Conservation (phyloP, 2,113 vertebrate genomes). For the Ictalurus punctatus region DNA sequence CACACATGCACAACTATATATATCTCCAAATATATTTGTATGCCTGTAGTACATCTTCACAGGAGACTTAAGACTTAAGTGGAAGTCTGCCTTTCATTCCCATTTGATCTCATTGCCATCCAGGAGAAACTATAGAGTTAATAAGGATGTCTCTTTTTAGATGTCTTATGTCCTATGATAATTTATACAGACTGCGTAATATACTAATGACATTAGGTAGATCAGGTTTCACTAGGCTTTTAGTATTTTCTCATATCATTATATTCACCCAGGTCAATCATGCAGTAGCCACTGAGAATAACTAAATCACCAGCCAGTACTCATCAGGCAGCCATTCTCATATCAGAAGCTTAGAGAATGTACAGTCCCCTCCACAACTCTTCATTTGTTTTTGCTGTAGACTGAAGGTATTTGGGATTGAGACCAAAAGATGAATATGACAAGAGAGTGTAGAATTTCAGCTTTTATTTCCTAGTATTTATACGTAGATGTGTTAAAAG, state of each 20-base stretch:
- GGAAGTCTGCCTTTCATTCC: too few species aligned
- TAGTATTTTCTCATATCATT: slow-evolving; percentile 10
- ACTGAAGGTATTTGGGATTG: too few species aligned
- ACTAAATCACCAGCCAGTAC: background rate
- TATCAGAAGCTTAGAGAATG: slow-evolving; percentile 23
- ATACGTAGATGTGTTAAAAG: too few species aligned
- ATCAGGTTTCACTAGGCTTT: slow-evolving; percentile 8
- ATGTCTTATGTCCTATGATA: background rate
- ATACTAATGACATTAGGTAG: background rate
- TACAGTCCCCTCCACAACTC: background rate
- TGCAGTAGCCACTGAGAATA: background rate
- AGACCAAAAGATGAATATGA: too few species aligned
- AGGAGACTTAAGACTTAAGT: background rate
- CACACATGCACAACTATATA: too few species aligned
- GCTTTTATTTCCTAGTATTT: too few species aligned
- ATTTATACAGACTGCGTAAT: background rate
- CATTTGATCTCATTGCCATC: background rate
- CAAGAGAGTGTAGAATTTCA: too few species aligned
- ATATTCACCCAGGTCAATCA: slow-evolving; percentile 2
- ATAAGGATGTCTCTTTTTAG: slow-evolving; percentile 7
- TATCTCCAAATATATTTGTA: too few species aligned
- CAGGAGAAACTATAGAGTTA: too few species aligned
- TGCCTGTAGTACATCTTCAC: too few species aligned
- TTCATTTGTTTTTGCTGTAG: too few species aligned
- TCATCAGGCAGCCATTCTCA: background rate